Base-by-base conservation (phyloP, 2,113 vertebrate genomes). In the Barnardius zonarius region DNA sequence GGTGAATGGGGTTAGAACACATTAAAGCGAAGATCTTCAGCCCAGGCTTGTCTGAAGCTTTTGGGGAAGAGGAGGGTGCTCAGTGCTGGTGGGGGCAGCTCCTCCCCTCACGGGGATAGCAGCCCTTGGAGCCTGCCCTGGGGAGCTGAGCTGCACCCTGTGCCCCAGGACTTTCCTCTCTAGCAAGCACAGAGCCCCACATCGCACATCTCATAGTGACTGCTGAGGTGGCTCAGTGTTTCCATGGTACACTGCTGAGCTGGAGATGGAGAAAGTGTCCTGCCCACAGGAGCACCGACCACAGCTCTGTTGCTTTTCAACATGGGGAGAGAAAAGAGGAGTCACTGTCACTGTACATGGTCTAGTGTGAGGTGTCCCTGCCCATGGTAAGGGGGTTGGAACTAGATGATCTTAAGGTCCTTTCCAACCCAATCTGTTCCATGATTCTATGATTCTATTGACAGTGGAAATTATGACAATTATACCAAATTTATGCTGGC, bases 131-230 rank as follows among this genome's bases (percentile, higher is more conserved):
- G 10, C 22, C 14, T 69, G 5, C 23, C 17, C 11, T 37, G 41
- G n/a, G 54, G 14, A 82, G 13, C 16, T 2, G 17, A 75, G 44
- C 35, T 52, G 48, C 9, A 33, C 17, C 54, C 27, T 5, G 54
- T 54, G 52, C 28, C 31, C 17, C 62, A n/a, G n/a, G 25, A 17
- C 17, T 83, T 75, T 75, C 27, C 22, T 76, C 52, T 64, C 25
- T 24, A 48, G 41, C 0, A 0, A 54, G n/a, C 15, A 31, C 66
- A 57, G 66, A 91, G 55, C 7, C 37, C 18, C 0, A 0, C n/a
- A 39, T 51, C 25, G 27, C 7, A 1, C 9, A 12, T 28, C 48
- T 33, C 46, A 31, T 61, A 31, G 46, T 8, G 27, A 19, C 1
- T 43, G 37, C 52, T 48, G 46, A 66, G 17, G 27, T 17, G 24